Conservation (phyloP, 2,113 vertebrate species). For the Romanogobio albipinnatus region DNA sequence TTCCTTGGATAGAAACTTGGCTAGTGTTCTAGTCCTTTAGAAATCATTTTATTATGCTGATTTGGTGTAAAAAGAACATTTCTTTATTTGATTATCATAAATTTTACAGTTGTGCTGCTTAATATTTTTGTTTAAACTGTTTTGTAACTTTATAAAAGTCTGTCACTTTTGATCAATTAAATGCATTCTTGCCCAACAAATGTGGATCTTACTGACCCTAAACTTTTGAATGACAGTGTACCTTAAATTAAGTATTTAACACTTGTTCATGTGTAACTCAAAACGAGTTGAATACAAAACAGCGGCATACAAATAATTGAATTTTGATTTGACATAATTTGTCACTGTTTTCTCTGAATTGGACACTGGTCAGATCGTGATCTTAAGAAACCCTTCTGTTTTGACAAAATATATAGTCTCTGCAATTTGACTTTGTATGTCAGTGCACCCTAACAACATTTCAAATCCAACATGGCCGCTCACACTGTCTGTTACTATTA, state of each 20-base stretch:
- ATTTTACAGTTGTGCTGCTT: not conserved
- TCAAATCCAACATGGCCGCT: not conserved
- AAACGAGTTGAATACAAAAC: not conserved
- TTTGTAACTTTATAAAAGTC: too few relatives aligned
- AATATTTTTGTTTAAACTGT: not conserved
- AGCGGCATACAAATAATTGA: not conserved
- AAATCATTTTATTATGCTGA: too few relatives aligned
- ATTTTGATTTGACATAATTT: not conserved
- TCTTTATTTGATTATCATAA: not conserved
- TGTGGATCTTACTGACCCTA: not conserved
- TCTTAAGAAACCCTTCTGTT: not conserved
- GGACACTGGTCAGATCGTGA: not conserved
- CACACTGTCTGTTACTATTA: constrained; percentile 25
- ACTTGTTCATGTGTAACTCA: not conserved
- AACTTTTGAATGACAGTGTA: not conserved
- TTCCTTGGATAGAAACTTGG: too few relatives aligned
- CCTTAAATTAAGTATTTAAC: not conserved
- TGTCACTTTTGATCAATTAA: not conserved
- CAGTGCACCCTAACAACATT: not conserved
- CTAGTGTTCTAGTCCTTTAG: too few relatives aligned
- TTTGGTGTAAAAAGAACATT: not conserved
- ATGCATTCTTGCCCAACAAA: not conserved
- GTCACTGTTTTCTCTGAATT: not conserved
- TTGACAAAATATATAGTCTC: not conserved
- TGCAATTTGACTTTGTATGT: not conserved